phyloP scores from a whole-genome alignment of 2,113 vertebrate species.

The Myotis brandtii region DNA sequence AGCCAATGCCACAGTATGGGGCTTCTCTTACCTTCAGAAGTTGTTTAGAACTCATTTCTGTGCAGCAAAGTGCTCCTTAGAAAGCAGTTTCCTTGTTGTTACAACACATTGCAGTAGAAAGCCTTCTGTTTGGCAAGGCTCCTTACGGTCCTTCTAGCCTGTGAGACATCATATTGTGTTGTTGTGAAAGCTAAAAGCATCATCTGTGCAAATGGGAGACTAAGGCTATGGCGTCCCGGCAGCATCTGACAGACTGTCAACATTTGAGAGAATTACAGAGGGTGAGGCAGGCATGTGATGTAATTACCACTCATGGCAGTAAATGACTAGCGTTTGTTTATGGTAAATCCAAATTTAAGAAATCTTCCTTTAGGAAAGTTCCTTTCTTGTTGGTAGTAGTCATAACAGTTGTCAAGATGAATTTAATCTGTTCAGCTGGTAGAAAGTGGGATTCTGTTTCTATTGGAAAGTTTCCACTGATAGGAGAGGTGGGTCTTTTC shows the following conservation, averaged over 20 bases:
- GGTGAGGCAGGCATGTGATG: background rate
- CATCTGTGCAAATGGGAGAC: background rate
- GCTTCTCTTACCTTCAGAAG: constrained; percentile 30
- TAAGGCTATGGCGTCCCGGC: background rate
- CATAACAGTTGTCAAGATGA: background rate
- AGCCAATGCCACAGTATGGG: background rate
- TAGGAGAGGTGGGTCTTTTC: background rate
- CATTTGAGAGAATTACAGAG: background rate
- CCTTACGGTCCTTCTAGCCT: background rate
- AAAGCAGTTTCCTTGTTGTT: constrained; percentile 50
- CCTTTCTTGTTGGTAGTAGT: background rate
- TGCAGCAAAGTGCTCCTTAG: constrained; percentile 23
- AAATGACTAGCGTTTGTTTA: background rate
- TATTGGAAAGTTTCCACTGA: background rate
- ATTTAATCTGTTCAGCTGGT: background rate
- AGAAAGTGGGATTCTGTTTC: constrained; percentile 49
- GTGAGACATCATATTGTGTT: background rate
- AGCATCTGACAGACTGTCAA: background rate
- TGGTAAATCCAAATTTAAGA: background rate
- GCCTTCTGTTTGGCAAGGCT: background rate
- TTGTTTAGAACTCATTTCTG: background rate
- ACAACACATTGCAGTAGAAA: constrained; percentile 11
- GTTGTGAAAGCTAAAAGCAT: background rate
- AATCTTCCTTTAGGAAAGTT: background rate
- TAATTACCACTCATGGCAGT: background rate